phyloP scores from a whole-genome alignment of 2,797 vertebrate genomes.

The Siniperca obscura region DNA sequence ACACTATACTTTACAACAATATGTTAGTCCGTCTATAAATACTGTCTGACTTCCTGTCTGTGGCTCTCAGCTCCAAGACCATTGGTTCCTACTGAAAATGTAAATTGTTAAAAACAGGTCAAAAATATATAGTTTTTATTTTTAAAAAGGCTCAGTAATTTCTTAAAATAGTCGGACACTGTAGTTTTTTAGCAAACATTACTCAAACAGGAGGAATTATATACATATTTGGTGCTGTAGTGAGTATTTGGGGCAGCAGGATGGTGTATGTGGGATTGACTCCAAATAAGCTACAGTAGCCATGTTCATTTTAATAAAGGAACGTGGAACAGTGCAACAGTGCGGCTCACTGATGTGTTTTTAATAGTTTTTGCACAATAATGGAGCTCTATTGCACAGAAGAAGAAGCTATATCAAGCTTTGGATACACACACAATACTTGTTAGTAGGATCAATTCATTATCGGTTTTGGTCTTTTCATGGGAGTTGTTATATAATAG shows the following conservation, averaged over 20 bases:
- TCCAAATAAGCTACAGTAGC: not conserved
- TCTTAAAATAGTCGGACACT: too few relatives aligned
- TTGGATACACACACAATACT: not conserved
- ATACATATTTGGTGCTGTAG: too few relatives aligned
- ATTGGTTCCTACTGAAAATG: not conserved
- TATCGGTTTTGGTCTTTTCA: slow-evolving; percentile 12
- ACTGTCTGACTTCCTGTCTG: not conserved
- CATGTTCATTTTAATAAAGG: too few relatives aligned
- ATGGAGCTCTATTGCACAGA: not conserved
- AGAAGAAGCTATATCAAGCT: not conserved
- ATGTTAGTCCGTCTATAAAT: not conserved
- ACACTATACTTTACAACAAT: not conserved
- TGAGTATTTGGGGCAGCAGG: not conserved
- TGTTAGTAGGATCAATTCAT: too few relatives aligned
- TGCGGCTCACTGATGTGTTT: not conserved
- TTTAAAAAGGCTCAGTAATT: not conserved
- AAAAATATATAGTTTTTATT: too few relatives aligned
- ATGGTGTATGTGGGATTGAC: not conserved
- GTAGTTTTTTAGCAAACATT: not conserved
- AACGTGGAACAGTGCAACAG: too few relatives aligned
- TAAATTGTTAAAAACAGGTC: too few relatives aligned
- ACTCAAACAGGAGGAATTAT: too few relatives aligned
- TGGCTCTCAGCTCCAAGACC: too few relatives aligned
- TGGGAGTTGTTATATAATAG: not conserved
- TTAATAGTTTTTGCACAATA: not conserved